Evolutionary conservation across 2,113 vertebrate genomes (phyloP).

Genomic region (Bujurquina vittata): DNA sequence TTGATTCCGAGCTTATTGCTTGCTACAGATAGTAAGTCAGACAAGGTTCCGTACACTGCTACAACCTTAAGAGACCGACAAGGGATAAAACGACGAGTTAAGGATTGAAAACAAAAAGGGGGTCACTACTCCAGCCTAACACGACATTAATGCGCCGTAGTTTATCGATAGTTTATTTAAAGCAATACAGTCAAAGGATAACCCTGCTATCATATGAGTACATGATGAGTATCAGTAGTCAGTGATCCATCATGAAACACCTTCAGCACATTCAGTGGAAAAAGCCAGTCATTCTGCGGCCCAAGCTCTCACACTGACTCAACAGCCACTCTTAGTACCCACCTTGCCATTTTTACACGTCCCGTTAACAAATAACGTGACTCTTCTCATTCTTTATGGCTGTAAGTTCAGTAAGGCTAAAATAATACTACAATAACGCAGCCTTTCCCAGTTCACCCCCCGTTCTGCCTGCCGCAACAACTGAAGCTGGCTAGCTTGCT

Average conservation of each 20-base stretch:
- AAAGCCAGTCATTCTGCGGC: constrained; percentile 52
- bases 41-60: constrained; percentile 92
- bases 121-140: not conserved
- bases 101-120: not conserved
- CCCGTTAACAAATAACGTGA: constrained; percentile 95
- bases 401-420: not conserved
- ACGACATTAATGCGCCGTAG: not conserved
- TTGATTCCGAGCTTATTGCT: constrained; percentile 95
- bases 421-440: not conserved
- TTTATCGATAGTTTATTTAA: not conserved
- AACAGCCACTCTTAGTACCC: constrained; percentile 47
- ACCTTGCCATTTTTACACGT: constrained; percentile 94
- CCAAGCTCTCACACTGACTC: not conserved
- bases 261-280: constrained; percentile 18
- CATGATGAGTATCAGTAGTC: not conserved
- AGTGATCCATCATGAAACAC: not conserved
- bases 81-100: not conserved
- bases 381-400: constrained; percentile 89
- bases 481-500: constrained; percentile 44
- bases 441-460: not conserved
- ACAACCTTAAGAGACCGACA: constrained; percentile 84
- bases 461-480: not conserved
- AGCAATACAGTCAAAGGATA: not conserved
- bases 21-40: constrained; percentile 92
- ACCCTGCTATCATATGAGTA: not conserved